Base-by-base conservation (phyloP, 2,797 vertebrate genomes). In the Melanotaenia boesemani region DNA sequence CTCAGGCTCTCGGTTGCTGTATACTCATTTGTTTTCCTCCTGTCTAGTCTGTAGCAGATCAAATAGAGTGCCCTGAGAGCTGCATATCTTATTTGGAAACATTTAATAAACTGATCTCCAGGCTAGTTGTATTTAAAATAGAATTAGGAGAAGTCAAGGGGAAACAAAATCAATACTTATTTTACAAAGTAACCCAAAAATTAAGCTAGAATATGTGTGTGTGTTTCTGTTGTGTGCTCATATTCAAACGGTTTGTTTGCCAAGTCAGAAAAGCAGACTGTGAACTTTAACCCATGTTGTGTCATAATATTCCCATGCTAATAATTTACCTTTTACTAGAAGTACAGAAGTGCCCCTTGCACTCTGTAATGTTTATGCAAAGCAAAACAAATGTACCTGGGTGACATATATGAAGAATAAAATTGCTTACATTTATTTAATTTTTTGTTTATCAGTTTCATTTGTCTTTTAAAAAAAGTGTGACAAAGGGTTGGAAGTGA, bases 381-480 rank as follows among this genome's bases (percentile, higher is more conserved):
- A 37, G 63, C 32, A 11, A 56, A 65, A 59, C 4, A 34, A 44
- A 6, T 55, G 13, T 13, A 12, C 64, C 62, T 86, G 82, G 86
- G 80, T 86, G 86, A 79, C 80, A 63, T 39, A 22, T 70, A 48
- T 0, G 65, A 28, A 83, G 73, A 88, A 86, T 57, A 74, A 77
- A 85, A 70, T 12, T 39, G 71, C 41, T 13, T 58, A 52, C 18
- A 37, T 77, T 75, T 64, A 79, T 70, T 59, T 85, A 59, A 75
- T 83, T 18, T 77, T 57, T 7, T 66, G 56, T 81, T 76, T 24
- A 76, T 82, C 58, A 69, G 48, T 78, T 84, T 73, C 34, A 90
- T 85, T 88, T 80, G 62, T 79, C 3, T 80, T 72, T 66, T 84
- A 90, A 90, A 89, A 76, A 90, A 80, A 64, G 75, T 67, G 57